Base-by-base conservation (phyloP, 1,140 invertebrate genomes). In the Hylaeus anthracinus region DNA sequence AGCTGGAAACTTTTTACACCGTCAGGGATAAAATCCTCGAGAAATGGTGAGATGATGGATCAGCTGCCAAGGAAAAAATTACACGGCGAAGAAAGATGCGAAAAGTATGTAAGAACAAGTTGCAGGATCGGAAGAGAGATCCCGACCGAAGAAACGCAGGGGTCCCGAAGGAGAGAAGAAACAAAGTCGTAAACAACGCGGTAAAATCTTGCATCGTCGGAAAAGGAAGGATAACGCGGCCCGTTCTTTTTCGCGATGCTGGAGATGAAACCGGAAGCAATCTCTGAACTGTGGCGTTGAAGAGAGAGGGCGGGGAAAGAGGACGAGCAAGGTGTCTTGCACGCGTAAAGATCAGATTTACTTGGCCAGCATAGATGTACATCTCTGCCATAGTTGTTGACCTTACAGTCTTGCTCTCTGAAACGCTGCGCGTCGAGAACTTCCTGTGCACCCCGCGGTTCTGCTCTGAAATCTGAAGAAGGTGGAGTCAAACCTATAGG, bases 281-380 rank as follows among this genome's bases (percentile, higher is more conserved):
- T n/a, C 65, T 81, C 69, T 86, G 65, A 73, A 73, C 53, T 39
- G 56, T 58, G 37, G 15, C 51, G 64, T 26, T 5, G 67, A 45
- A 78, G 56, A 55, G 12, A 5, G 2, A 58, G 53, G 10, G 15
- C 8, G 43, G 48, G 10, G 3, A 55, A 72, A 6, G 63, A 26
- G 12, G 12, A 10, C 53, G 37, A 66, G 58, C 5, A 51, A 55
- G 58, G 58, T 65, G 73, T 65, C 39, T 60, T 78, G 69, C 14
- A 26, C 45, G 70, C 2, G 56, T 56, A 60, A 76, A 61, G 76
- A 84, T 86, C 65, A 75, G 81, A 84, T 87, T 87, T 86, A 81
- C 81, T 77, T 39, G 60, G 39, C 60, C 26, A 53, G 53, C 15
- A 53, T 72, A 43, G 55, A 86, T 83, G 66, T 61, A 72, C 41